Base-by-base conservation (phyloP, 2,113 vertebrate species). In the Pycnonotus jocosus region DNA sequence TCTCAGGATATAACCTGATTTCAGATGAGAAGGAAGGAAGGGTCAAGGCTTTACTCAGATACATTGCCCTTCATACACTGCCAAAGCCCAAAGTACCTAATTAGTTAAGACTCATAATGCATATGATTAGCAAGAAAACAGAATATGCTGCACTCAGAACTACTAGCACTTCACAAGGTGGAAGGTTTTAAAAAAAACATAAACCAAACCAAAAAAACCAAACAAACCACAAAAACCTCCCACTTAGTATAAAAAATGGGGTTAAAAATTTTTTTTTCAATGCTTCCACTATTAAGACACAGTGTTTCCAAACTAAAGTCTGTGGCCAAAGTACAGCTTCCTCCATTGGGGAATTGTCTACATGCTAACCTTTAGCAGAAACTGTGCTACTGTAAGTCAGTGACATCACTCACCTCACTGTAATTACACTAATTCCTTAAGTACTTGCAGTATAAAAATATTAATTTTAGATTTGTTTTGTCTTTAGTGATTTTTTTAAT, bases 201-300 rank as follows among this genome's bases (percentile, higher is more conserved):
- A 11, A 31, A 21, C 5, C 6, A 58, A 71, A 45, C 6, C 1
- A 24, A 66, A 51, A 51, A 58, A 44, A 5, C 3, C 31, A 72
- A 45, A 12, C 18, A 33, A 73, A 42, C 4, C 30, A 15, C 30
- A 76, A 30, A n/a, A 8, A 0, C 0, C 2, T 1, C 2, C 14
- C 6, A 11, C 7, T 30, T 44, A 27, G 21, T 45, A 30, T 35
- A 19, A 66, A 65, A 74, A 76, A 38, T 5, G 0, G 18, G 8
- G 9, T 73, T 48, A 53, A 54, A 15, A 40, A 28, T 47, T 12
- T 47, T 47, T 11, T 18, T 47, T 74, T 23, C 50, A 38, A 30
- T 4, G 3, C 7, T 68, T 78, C 40, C 15, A 56, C 25, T 77
- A 21, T 64, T 62, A 47, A 81, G 23, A 73, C 3, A 17, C 6